Conservation (phyloP, 1,140 invertebrate genomes). For the Macrobrachium rosenbergii region DNA sequence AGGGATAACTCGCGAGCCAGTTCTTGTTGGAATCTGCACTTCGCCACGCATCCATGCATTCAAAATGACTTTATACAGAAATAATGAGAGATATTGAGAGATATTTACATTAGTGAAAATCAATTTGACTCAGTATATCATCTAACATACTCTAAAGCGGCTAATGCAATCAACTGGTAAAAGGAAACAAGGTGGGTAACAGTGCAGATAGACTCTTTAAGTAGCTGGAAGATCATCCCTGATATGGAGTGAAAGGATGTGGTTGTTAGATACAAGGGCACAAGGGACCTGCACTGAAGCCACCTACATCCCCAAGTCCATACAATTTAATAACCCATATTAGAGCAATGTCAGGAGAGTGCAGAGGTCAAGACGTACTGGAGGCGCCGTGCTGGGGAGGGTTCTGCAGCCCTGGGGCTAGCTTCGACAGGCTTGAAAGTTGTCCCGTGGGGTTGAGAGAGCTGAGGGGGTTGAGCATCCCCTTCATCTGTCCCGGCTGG, state of each 20-base stretch:
- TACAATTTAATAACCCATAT: background rate
- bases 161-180: too few relatives aligned
- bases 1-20: background rate
- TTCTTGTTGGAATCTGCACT: too few relatives aligned
- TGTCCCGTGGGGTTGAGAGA: slow-evolving; percentile 47
- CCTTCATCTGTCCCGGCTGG: slow-evolving; percentile 39
- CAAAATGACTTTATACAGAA: too few relatives aligned
- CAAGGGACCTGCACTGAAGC: background rate
- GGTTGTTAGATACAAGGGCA: background rate
- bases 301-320: background rate
- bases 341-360: background rate
- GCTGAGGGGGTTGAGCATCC: slow-evolving; percentile 47
- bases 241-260: background rate
- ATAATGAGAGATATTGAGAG: too few relatives aligned
- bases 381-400: slow-evolving; percentile 43
- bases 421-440: background rate
- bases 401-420: slow-evolving; percentile 30
- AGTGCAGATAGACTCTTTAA: too few relatives aligned
- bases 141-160: too few relatives aligned
- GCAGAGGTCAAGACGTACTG: slow-evolving; percentile 38
- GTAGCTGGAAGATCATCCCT: background rate
- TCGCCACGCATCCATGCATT: too few relatives aligned
- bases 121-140: background rate
- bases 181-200: too few relatives aligned
- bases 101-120: too few relatives aligned